These are phyloP conservation scores for Dicyrtomina minuta DNA, from an alignment of 2,888 invertebrate genomes.

Conservation along the genomic window DNA sequence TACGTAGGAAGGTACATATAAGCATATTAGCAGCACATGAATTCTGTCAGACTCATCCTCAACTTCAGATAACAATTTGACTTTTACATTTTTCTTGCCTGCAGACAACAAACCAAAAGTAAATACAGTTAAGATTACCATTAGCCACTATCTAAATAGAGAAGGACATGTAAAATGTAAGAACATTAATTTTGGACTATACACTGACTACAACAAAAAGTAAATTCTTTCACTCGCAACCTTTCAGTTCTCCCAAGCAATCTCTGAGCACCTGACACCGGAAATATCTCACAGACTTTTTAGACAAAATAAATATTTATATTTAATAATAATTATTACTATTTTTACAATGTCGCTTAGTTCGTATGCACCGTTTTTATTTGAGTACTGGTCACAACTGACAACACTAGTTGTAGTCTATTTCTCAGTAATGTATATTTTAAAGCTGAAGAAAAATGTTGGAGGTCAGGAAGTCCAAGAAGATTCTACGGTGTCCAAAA, in stretches of 20 bases:
- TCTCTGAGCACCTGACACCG: no score
- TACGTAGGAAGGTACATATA: no score
- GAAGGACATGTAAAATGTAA: neutral
- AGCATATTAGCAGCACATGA: no score
- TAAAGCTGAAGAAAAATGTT: neutral
- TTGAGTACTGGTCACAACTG: slow-evolving; percentile 18
- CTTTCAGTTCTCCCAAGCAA: no score
- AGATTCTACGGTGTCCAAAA: neutral
- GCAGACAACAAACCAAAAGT: neutral
- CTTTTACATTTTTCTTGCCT: neutral
- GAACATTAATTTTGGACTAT: neutral
- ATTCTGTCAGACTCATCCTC: no score
- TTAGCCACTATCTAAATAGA: neutral
- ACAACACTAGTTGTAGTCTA: neutral
- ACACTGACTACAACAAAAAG: neutral
- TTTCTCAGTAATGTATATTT: neutral
- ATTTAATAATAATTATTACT: no score
- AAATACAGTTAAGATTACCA: neutral
- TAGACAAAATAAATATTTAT: no score
- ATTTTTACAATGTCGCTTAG: neutral
- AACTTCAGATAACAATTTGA: no score
- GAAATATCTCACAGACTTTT: no score
- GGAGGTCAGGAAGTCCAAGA: neutral
- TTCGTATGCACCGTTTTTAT: slow-evolving; percentile 18
- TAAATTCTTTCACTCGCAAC: neutral